These are phyloP conservation scores for Ferdinandea cuprea DNA, from an alignment of 2,888 invertebrate genomes.

Conservation along the genomic window DNA sequence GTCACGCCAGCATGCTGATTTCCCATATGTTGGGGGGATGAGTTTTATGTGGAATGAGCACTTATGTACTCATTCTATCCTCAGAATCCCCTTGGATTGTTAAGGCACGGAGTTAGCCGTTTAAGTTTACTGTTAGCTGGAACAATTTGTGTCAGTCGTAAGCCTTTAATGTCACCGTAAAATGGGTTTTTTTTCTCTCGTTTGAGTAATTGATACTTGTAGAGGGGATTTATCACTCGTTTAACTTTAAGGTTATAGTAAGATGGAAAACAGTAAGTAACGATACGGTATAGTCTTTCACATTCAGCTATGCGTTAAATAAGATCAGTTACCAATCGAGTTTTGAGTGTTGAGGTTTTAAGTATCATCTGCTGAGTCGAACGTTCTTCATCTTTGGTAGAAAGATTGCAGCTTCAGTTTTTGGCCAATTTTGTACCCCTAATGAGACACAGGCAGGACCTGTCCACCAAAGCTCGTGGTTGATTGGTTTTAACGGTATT, in stretches of 20 bases:
- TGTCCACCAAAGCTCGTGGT: conserved; percentile 20
- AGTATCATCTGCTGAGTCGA: background rate
- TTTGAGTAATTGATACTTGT: no score
- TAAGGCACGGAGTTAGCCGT: conserved; percentile 1
- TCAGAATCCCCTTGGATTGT: conserved; percentile 1
- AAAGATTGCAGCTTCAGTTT: conserved; percentile 1
- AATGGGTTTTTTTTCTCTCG: background rate
- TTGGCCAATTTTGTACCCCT: background rate
- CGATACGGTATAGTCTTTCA: conserved; percentile 1
- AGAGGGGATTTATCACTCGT: background rate
- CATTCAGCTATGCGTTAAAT: conserved; percentile 10
- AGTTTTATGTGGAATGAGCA: conserved; percentile 9
- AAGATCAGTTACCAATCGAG: background rate
- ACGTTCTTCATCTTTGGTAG: conserved; percentile 14
- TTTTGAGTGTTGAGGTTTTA: background rate
- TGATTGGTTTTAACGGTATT: background rate
- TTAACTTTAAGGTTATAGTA: background rate
- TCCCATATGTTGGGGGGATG: background rate
- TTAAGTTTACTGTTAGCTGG: conserved; percentile 22
- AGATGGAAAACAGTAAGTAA: conserved; percentile 14
- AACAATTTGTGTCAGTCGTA: conserved; percentile 7
- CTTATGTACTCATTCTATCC: conserved; percentile 14
- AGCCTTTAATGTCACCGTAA: background rate
- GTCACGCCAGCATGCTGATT: conserved; percentile 27
- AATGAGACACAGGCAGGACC: conserved; percentile 3